Conservation (phyloP, 2,888 invertebrate species). For the Amblyjoppa proteus region DNA sequence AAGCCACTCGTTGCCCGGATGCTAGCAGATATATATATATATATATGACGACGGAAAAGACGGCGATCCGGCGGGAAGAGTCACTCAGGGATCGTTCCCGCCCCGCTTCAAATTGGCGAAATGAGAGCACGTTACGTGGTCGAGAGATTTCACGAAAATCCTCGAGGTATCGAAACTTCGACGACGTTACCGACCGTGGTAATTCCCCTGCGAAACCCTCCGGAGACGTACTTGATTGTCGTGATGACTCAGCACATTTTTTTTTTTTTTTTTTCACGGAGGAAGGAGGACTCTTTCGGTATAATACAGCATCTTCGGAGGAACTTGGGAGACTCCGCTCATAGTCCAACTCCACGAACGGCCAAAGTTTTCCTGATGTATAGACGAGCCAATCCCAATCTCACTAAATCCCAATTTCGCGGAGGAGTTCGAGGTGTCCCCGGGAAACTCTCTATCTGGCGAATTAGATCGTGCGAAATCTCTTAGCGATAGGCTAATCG, state of each 20-base stretch:
- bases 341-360: not conserved
- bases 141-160: slow-evolving; percentile 2
- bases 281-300: not conserved
- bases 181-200: not conserved
- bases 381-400: not conserved
- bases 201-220: not conserved
- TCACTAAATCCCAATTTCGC: slow-evolving; percentile 34
- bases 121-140: not conserved
- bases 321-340: not conserved
- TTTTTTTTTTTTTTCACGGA: not conserved
- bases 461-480: slow-evolving; percentile 44
- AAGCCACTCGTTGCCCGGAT: slow-evolving; percentile 29
- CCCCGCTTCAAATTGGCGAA: not conserved
- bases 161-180: slow-evolving; percentile 16
- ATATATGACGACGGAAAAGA: slow-evolving; percentile 42
- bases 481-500: slow-evolving; percentile 52
- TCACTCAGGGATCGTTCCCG: slow-evolving; percentile 10
- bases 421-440: not conserved
- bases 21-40: not conserved
- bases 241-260: not conserved
- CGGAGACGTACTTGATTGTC: not conserved
- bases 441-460: slow-evolving; percentile 32
- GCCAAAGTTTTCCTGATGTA: not conserved
- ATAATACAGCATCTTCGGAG: not conserved
- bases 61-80: slow-evolving; percentile 26